phyloP scores from a whole-genome alignment of 2,113 vertebrate species.

The Dipodomys ordii region DNA sequence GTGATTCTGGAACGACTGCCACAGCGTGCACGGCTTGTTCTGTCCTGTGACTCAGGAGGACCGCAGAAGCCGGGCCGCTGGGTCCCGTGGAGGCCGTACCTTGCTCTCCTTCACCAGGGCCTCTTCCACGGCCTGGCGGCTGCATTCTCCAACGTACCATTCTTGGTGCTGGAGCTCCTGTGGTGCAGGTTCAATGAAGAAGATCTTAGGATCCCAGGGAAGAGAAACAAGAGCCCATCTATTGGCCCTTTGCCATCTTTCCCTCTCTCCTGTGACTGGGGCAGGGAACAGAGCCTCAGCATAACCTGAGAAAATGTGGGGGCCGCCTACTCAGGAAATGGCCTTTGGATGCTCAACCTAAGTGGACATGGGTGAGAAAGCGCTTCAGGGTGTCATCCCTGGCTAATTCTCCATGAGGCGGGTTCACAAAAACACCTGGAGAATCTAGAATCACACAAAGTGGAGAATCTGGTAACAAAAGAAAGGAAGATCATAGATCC shows the following conservation, averaged over 20 bases:
- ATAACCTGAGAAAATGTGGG: not conserved
- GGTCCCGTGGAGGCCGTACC: conserved; percentile 76
- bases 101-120: conserved; percentile 89
- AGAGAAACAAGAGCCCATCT: not conserved
- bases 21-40: not conserved
- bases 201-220: not conserved
- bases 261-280: not conserved
- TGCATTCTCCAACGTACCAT: conserved; percentile 91
- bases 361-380: not conserved
- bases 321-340: not conserved
- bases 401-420: not conserved
- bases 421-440: not conserved
- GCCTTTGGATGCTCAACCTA: not conserved
- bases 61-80: not conserved
- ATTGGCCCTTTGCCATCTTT: not conserved
- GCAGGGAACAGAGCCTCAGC: not conserved
- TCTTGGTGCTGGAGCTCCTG: conserved; percentile 85
- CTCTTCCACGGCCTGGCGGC: conserved; percentile 89
- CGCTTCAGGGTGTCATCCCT: not conserved
- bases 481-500: not conserved
- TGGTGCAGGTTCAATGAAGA: conserved; percentile 32
- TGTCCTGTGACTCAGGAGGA: not conserved
- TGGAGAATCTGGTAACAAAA: not conserved
- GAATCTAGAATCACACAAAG: not conserved
- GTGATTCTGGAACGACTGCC: rapidly evolving